phyloP scores from a whole-genome alignment of 2,113 vertebrate genomes.

The Melanostigma gelatinosum region DNA sequence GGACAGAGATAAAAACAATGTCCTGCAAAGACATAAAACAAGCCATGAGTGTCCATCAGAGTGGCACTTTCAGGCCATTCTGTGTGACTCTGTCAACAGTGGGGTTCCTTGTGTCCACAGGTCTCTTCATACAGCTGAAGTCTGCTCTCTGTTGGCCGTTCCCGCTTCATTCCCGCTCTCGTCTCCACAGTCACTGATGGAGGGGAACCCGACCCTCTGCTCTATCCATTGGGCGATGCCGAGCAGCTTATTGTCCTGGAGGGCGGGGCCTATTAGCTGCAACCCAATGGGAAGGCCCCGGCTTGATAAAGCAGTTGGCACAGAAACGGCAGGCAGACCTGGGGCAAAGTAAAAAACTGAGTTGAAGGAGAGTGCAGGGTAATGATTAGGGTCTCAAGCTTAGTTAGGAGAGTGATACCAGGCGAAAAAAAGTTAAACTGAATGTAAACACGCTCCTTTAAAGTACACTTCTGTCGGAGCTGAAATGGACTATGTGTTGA shows the following conservation, averaged over 20 bases:
- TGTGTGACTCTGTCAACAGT: not conserved
- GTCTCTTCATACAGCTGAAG: constrained; percentile 35
- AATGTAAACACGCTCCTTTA: constrained; percentile 2
- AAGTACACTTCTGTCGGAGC: not conserved
- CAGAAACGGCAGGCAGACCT: constrained; percentile 92
- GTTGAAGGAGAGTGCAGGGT: not conserved
- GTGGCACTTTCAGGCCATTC: not conserved
- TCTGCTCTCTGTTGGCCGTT: constrained; percentile 38
- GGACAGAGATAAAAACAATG: not conserved
- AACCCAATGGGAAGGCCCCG: constrained; percentile 92
- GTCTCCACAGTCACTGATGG: constrained; percentile 76
- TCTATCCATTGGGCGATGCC: constrained; percentile 93
- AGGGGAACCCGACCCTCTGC: constrained; percentile 89
- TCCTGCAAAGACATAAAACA: not conserved
- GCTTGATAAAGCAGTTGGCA: constrained; percentile 89
- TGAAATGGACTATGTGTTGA: not conserved
- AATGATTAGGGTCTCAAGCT: constrained; percentile 2
- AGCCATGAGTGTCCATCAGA: not conserved
- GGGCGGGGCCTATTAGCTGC: constrained; percentile 90
- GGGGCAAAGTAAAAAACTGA: constrained; percentile 13
- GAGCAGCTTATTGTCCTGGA: constrained; percentile 90
- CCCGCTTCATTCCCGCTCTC: not conserved
- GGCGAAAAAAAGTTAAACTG: constrained; percentile 8
- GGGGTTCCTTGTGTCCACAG: not conserved
- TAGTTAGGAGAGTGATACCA: constrained; percentile 11